Conservation (phyloP, 2,797 vertebrate species). For the Pangasius krempfi region DNA sequence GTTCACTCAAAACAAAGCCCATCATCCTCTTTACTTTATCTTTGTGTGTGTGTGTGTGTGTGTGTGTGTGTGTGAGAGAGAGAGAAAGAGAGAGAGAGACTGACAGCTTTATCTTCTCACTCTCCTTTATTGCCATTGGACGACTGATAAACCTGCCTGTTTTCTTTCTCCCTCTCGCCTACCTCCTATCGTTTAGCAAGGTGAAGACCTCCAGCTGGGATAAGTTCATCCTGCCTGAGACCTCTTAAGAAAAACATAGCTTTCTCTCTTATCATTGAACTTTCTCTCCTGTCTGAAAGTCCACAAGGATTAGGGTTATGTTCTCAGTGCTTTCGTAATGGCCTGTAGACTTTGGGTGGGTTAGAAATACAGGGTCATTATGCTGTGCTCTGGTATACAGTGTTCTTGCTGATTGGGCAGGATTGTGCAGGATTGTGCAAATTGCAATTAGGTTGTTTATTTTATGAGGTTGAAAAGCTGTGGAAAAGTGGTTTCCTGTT, state of each 20-base stretch:
- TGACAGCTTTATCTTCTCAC: slow-evolving; percentile 66
- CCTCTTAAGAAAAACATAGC: slow-evolving; percentile 42
- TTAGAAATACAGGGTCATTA: slow-evolving; percentile 24
- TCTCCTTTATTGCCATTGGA: slow-evolving; percentile 70
- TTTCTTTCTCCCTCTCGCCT: slow-evolving; percentile 50
- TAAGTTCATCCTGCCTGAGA: slow-evolving; percentile 67
- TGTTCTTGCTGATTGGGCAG: background rate
- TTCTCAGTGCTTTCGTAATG: slow-evolving; percentile 17
- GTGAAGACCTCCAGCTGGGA: slow-evolving; percentile 73
- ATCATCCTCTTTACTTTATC: slow-evolving; percentile 43
- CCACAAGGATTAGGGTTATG: background rate
- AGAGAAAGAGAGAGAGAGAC: background rate
- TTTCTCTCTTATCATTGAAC: slow-evolving; percentile 64
- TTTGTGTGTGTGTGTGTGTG: background rate
- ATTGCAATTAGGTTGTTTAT: background rate
- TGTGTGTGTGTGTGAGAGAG: background rate
- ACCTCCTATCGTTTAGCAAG: slow-evolving; percentile 67
- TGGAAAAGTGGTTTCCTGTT: slow-evolving; percentile 41
- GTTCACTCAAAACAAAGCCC: slow-evolving; percentile 57
- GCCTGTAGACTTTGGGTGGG: slow-evolving; percentile 46
- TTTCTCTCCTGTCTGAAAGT: slow-evolving; percentile 63
- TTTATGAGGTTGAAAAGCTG: slow-evolving; percentile 22
- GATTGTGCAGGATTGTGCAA: background rate
- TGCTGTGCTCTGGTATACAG: slow-evolving; percentile 10
- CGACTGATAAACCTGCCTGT: slow-evolving; percentile 62